Percentiles rank a stretch among this genome's conserved stretches.
These are phyloP conservation scores for Oasisia sp. DNA, from an alignment of 2,888 invertebrate species.

Conservation along the genomic window DNA sequence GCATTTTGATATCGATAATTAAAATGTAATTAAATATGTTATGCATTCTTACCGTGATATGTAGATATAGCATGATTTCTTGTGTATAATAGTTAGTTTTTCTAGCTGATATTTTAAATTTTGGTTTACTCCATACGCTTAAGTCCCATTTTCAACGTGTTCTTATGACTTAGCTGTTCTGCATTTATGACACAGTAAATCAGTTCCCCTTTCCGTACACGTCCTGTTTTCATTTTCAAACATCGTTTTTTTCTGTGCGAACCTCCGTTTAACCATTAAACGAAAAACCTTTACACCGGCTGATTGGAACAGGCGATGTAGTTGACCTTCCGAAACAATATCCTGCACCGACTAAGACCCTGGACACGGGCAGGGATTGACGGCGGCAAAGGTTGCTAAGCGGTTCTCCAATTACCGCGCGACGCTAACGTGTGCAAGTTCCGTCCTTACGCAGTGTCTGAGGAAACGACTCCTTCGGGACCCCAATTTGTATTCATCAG, in stretches of 20 bases:
- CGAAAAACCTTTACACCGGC: background rate
- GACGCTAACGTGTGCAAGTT: background rate
- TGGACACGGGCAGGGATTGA: background rate
- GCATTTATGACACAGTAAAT: background rate
- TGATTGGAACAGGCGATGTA: background rate
- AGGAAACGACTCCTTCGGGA: background rate
- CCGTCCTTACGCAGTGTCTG: background rate
- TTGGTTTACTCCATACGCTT: background rate
- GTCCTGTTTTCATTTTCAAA: background rate
- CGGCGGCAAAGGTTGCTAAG: background rate
- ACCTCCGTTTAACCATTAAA: background rate
- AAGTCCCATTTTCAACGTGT: background rate
- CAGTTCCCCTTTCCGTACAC: background rate
- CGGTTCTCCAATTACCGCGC: background rate
- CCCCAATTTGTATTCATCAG: background rate
- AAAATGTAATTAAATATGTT: background rate
- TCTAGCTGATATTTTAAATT: background rate
- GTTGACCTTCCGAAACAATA: background rate
- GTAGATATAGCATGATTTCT: background rate
- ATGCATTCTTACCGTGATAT: background rate
- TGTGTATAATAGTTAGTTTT: background rate
- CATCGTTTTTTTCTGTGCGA: background rate
- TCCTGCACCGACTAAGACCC: background rate
- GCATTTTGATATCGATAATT: background rate
- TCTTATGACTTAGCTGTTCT: background rate